These are phyloP conservation scores for Lycocerus yunnanus DNA, from an alignment of 2,888 invertebrate genomes.

Conservation along the genomic window DNA sequence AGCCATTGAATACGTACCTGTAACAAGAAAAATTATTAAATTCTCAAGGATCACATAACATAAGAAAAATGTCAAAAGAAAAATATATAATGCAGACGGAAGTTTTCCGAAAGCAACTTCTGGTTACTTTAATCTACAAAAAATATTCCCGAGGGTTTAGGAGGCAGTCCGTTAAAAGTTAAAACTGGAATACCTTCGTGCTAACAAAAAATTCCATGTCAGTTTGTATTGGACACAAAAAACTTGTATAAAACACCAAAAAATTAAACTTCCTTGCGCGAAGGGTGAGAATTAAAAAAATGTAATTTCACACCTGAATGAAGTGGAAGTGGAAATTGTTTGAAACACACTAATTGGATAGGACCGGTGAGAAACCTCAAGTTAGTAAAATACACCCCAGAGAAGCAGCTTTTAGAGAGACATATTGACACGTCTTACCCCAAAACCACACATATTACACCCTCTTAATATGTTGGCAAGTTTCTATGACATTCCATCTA, in stretches of 20 bases:
- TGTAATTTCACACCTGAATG: background rate
- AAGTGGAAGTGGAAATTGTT: background rate
- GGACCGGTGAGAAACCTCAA: background rate
- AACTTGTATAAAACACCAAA: background rate
- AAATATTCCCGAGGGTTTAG: background rate
- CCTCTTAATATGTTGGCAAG: background rate
- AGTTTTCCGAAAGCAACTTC: background rate
- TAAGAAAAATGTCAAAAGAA: background rate
- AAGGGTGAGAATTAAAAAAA: background rate
- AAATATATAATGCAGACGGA: background rate
- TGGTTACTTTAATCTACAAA: background rate
- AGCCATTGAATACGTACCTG: background rate
- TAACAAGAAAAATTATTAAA: background rate
- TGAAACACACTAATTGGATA: background rate
- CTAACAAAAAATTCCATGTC: background rate
- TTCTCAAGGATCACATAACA: background rate
- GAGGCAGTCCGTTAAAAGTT: background rate
- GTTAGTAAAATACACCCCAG: background rate
- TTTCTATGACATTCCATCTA: slow-evolving; percentile 7
- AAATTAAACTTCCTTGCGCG: background rate
- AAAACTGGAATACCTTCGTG: background rate
- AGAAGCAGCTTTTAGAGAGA: background rate
- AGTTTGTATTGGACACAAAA: background rate
- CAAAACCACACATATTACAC: slow-evolving; percentile 7
- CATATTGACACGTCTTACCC: slow-evolving; percentile 3